Conservation (phyloP, 1,140 invertebrate genomes). For the Kradibia gibbosae region DNA sequence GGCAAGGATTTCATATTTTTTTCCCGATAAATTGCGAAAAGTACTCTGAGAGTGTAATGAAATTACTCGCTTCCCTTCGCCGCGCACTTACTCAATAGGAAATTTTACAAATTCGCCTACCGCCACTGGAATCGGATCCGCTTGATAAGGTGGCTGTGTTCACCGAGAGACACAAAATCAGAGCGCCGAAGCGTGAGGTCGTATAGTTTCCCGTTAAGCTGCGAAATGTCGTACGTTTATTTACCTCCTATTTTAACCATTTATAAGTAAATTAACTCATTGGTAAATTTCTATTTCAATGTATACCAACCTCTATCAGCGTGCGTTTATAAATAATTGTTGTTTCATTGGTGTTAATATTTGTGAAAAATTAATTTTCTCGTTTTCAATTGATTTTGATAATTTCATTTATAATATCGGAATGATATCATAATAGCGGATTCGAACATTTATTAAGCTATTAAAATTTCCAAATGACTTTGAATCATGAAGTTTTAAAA, state of each 20-base stretch:
- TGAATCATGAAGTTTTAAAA: background rate
- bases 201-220: background rate
- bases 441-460: background rate
- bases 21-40: background rate
- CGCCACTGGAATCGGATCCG: constrained; percentile 17
- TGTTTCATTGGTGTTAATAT: background rate
- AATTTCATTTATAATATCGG: background rate
- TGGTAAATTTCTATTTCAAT: constrained; percentile 9
- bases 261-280: constrained; percentile 1
- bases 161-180: constrained; percentile 15
- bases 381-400: background rate
- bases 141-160: background rate
- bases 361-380: background rate
- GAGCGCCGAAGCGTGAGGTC: constrained; percentile 9
- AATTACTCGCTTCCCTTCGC: constrained; percentile 23
- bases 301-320: background rate
- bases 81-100: constrained; percentile 29
- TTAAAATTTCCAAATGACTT: background rate
- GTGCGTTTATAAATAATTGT: background rate
- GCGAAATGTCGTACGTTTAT: background rate
- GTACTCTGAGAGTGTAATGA: background rate
- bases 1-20: background rate
- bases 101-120: constrained; percentile 19
- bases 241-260: background rate
- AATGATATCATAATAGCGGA: background rate